A percentile compares a stretch with the other conserved stretches of the same genome.
Conservation (phyloP, 2,797 vertebrate species). For the Characodon lateralis region DNA sequence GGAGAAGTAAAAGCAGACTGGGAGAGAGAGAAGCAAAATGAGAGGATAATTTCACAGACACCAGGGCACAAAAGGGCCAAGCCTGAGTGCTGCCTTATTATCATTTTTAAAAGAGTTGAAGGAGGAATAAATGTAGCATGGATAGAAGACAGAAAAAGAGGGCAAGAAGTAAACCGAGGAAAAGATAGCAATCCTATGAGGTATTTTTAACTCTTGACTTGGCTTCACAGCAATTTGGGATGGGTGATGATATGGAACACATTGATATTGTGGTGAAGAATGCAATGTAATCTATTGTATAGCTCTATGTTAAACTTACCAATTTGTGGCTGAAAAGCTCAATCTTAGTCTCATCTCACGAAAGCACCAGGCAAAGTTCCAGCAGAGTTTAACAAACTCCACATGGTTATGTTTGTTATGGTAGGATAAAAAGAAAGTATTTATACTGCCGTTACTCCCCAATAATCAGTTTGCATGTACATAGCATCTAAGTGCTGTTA, state of each 20-base stretch:
- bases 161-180: neutral
- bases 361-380: too few species aligned
- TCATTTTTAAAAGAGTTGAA: neutral
- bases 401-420: too few species aligned
- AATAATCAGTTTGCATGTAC: too few species aligned
- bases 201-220: constrained; percentile 1
- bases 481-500: too few species aligned
- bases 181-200: neutral
- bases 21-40: constrained; percentile 17
- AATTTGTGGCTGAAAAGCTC: too few species aligned
- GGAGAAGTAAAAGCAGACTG: constrained; percentile 7
- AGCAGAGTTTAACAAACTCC: too few species aligned
- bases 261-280: too few species aligned
- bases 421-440: too few species aligned
- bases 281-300: too few species aligned
- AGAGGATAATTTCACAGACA: constrained; percentile 13
- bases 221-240: neutral
- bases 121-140: neutral
- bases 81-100: constrained; percentile 14
- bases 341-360: too few species aligned
- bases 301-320: too few species aligned
- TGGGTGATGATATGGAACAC: neutral
- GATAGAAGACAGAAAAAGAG: neutral
- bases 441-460: too few species aligned
- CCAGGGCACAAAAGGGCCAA: constrained; percentile 2